phyloP scores from a whole-genome alignment of 2,888 invertebrate species.

The Leucoptera coffeella region DNA sequence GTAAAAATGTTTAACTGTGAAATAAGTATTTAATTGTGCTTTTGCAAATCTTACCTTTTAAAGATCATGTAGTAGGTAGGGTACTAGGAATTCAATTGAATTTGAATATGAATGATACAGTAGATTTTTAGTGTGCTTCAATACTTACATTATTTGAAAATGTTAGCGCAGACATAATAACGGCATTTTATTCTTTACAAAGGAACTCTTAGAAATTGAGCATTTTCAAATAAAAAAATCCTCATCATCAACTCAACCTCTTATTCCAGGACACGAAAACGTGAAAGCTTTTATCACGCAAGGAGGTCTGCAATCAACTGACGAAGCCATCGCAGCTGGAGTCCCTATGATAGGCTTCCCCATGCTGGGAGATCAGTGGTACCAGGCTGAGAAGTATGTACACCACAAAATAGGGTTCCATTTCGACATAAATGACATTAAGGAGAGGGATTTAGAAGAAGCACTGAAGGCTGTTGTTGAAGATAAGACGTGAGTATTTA shows the following conservation, averaged over 20 bases:
- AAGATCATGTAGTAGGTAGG: too few relatives aligned
- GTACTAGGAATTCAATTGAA: too few relatives aligned
- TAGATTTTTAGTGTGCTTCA: too few relatives aligned
- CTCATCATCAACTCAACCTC: not conserved
- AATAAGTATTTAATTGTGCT: too few relatives aligned
- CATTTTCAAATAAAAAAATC: too few relatives aligned
- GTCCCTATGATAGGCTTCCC: slow-evolving; percentile 1
- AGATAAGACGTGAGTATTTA: slow-evolving; percentile 1
- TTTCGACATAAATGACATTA: not conserved
- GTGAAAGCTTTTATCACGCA: slow-evolving; percentile 2
- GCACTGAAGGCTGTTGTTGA: not conserved
- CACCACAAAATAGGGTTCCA: not conserved
- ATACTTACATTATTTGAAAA: too few relatives aligned
- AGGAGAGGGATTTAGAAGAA: not conserved
- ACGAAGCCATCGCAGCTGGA: slow-evolving; percentile 1
- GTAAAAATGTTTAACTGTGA: too few relatives aligned
- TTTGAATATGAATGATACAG: too few relatives aligned
- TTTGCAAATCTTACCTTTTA: too few relatives aligned
- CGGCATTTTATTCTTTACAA: too few relatives aligned
- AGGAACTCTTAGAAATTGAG: too few relatives aligned
- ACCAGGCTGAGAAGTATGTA: slow-evolving; percentile 1
- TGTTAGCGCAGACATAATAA: too few relatives aligned
- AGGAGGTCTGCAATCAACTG: slow-evolving; percentile 1
- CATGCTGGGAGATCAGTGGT: slow-evolving; percentile 2
- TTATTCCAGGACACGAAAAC: slow-evolving; percentile 2